Evolutionary conservation across 2,888 invertebrate species (phyloP).

Genomic region (Leptothorax acervorum): DNA sequence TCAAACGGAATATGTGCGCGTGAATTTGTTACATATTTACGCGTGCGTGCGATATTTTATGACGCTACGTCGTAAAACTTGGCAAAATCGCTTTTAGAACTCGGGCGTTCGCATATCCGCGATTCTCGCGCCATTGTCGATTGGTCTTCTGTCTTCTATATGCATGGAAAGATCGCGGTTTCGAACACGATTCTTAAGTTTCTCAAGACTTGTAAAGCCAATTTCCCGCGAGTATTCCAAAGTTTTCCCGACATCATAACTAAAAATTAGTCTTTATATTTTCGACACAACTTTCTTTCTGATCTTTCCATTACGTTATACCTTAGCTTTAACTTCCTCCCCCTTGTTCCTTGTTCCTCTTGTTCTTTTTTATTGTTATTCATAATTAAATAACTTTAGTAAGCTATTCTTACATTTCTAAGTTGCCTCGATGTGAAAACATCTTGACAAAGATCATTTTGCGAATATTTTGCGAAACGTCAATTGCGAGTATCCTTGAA

Average conservation of each 20-base stretch:
- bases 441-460: neutral
- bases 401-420: slow-evolving; percentile 16
- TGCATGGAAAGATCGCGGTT: slow-evolving; percentile 13
- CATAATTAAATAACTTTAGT: slow-evolving; percentile 43
- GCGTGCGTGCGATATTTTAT: slow-evolving; percentile 30
- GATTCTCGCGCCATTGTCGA: slow-evolving; percentile 22
- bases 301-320: slow-evolving; percentile 20
- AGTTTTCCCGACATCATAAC: slow-evolving; percentile 37
- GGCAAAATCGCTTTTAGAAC: slow-evolving; percentile 74
- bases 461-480: neutral
- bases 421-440: slow-evolving; percentile 1
- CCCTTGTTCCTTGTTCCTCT: neutral
- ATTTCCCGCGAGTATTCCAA: slow-evolving; percentile 30
- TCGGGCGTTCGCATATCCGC: slow-evolving; percentile 48
- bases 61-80: slow-evolving; percentile 65
- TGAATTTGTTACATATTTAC: slow-evolving; percentile 52
- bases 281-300: slow-evolving; percentile 28
- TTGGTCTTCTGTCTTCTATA: neutral
- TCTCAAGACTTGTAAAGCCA: slow-evolving; percentile 35
- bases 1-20: slow-evolving; percentile 60
- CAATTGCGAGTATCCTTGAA: neutral
- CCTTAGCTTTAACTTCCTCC: neutral
- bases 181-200: slow-evolving; percentile 37
- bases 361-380: slow-evolving; percentile 26
- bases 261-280: slow-evolving; percentile 50